Base-by-base conservation (phyloP, 2,888 invertebrate species). In the Eupithecia abbreviata region DNA sequence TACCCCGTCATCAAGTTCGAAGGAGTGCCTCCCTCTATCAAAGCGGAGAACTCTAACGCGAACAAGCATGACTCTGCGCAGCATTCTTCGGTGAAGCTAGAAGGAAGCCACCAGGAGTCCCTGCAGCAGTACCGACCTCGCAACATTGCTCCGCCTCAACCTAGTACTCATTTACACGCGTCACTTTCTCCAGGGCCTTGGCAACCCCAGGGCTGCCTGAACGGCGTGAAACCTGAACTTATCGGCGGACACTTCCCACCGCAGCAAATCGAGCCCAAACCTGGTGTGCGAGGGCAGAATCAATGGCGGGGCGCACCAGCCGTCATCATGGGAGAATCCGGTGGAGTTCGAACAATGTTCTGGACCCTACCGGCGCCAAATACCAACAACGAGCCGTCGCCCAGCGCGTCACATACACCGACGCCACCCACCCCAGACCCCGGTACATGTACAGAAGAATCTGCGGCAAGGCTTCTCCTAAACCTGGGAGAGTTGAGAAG, bases 271-370 rank as follows among this genome's bases (percentile, higher is more conserved):
- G 95, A 95, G 79, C 85, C 90, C 65, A 94, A 95, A 83, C 86
- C 86, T 18, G 94, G 93, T 65, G 85, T 86, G 75, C 87, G 95
- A 84, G 92, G 93, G 10, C 89, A 89, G 85, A 86, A 90, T 71
- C 95, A 92, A 92, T 94, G 94, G 94, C 96, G 94, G 87, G 97
- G 90, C 85, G 97, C 98, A 72, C 98, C 98, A 49, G 98, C 98
- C 71, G 98, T 98, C 80, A 98, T 98, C 83, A 98, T 98, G 98
- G 98, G 98, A 71, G 98, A 98, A 91, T 98, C 98, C 62, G 98
- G 98, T 74, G 98, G 98, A 66, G 98, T 98, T 0, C 95, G 97
- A 70, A 96, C 96, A 43, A 96, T 96, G 96, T 96, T 96, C 79
- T 96, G 96, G 96, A 96, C 96, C 74, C 91, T 96, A 41, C 96